A percentile compares a stretch with the other conserved stretches of the same genome.
phyloP scores from a whole-genome alignment of 2,113 vertebrate species.

The Rhinogobius similis region DNA sequence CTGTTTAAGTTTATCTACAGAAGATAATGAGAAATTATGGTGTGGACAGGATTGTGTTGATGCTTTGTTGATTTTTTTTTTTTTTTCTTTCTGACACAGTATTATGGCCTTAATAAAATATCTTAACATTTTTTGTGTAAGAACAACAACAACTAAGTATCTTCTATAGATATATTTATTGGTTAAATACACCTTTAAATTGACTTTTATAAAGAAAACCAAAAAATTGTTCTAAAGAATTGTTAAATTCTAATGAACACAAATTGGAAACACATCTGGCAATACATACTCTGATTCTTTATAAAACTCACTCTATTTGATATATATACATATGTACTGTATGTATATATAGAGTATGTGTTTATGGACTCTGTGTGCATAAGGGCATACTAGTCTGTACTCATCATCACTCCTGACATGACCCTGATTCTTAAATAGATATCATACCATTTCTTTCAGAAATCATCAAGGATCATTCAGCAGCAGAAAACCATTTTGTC shows the following conservation, averaged over 20 bases:
- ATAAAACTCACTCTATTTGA: slow-evolving; percentile 81
- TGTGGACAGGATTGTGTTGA: slow-evolving; percentile 17
- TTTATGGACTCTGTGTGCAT: slow-evolving; percentile 56
- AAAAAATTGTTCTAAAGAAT: slow-evolving; percentile 49
- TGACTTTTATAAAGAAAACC: slow-evolving; percentile 79
- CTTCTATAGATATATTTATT: slow-evolving; percentile 79
- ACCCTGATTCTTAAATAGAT: slow-evolving; percentile 39
- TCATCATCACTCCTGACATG: slow-evolving; percentile 58
- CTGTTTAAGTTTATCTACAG: slow-evolving; percentile 72
- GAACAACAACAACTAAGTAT: slow-evolving; percentile 47
- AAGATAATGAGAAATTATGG: slow-evolving; percentile 59
- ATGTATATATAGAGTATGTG: slow-evolving; percentile 79
- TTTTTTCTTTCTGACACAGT: background rate
- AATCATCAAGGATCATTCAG: slow-evolving; percentile 71
- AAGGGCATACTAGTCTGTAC: slow-evolving; percentile 70
- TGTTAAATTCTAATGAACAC: slow-evolving; percentile 42
- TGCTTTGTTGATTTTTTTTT: slow-evolving; percentile 5
- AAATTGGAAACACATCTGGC: slow-evolving; percentile 66
- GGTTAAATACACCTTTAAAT: slow-evolving; percentile 65
- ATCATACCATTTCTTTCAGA: slow-evolving; percentile 48
- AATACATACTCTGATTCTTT: slow-evolving; percentile 69
- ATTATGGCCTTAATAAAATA: slow-evolving; percentile 16
- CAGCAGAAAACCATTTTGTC: slow-evolving; percentile 73
- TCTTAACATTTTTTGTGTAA: slow-evolving; percentile 19
- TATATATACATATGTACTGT: slow-evolving; percentile 76